Evolutionary conservation across 2,888 invertebrate genomes (phyloP).

Genomic region (Lasioglossum marginatum): DNA sequence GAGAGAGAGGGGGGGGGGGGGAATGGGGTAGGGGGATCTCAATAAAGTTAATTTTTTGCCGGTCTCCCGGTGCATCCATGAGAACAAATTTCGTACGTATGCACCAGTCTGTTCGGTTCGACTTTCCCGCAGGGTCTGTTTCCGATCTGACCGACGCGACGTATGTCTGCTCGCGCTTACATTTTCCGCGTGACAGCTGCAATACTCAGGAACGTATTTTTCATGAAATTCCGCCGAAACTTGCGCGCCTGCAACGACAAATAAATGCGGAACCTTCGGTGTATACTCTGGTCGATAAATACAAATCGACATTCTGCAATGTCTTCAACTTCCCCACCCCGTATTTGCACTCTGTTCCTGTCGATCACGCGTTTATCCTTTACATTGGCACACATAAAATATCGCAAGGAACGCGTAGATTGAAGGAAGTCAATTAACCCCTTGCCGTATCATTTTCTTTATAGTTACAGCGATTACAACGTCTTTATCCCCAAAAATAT

Average conservation of each 20-base stretch:
- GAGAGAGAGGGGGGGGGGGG: too few relatives aligned
- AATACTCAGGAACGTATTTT: conserved; percentile 52
- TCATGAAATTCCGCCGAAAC: conserved; percentile 50
- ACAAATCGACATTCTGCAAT: neutral
- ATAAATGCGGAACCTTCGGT: conserved; percentile 32
- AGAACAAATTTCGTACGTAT: conserved; percentile 30
- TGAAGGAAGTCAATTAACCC: too few relatives aligned
- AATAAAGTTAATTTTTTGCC: conserved; percentile 30
- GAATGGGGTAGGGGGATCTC: too few relatives aligned
- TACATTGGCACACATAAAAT: neutral
- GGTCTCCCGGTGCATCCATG: conserved; percentile 2
- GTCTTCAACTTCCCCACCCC: neutral
- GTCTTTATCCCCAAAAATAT: too few relatives aligned
- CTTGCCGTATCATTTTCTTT: too few relatives aligned
- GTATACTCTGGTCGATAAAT: conserved; percentile 1
- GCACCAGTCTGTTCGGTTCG: conserved; percentile 10
- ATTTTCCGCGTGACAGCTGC: conserved; percentile 40
- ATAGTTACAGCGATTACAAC: too few relatives aligned
- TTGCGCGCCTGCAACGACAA: conserved; percentile 23
- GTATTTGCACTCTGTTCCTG: neutral
- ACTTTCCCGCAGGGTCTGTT: conserved; percentile 23
- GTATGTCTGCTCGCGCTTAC: conserved; percentile 27
- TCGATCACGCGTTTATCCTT: neutral
- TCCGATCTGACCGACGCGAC: conserved; percentile 25
- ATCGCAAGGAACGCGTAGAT: neutral